Conservation (phyloP, 2,113 vertebrate species). For the Centropristis striata region DNA sequence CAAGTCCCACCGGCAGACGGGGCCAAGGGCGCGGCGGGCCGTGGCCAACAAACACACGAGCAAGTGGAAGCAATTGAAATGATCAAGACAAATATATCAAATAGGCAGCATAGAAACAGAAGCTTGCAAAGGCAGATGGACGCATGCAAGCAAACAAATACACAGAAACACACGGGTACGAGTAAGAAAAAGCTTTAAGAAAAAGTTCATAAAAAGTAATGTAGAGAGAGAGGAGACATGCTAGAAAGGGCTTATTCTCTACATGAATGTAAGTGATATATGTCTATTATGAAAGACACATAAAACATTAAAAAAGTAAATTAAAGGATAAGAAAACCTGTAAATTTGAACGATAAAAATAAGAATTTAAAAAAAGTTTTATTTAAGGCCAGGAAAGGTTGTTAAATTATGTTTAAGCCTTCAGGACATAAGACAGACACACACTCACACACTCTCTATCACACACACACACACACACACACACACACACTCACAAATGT, state of each 20-base stretch:
- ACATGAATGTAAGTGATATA: too few species aligned
- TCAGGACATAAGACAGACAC: constrained; percentile 1
- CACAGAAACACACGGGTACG: too few species aligned
- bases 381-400: not conserved
- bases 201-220: too few species aligned
- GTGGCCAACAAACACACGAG: not conserved
- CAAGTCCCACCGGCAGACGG: not conserved
- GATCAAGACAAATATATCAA: constrained; percentile 6
- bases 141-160: too few species aligned
- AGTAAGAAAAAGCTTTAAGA: too few species aligned
- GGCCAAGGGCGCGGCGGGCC: constrained; percentile 1
- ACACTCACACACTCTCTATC: constrained; percentile 20
- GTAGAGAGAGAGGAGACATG: too few species aligned
- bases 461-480: constrained; percentile 16
- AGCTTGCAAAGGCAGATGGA: not conserved
- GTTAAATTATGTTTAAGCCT: not conserved
- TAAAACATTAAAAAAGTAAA: not conserved
- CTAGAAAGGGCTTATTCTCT: too few species aligned
- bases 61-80: constrained; percentile 14
- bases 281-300: too few species aligned
- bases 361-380: not conserved
- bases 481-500: constrained; percentile 32
- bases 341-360: not conserved
- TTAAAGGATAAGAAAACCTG: not conserved
- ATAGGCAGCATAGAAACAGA: not conserved